phyloP scores from a whole-genome alignment of 2,113 vertebrate genomes.

The Gobio gobio region DNA sequence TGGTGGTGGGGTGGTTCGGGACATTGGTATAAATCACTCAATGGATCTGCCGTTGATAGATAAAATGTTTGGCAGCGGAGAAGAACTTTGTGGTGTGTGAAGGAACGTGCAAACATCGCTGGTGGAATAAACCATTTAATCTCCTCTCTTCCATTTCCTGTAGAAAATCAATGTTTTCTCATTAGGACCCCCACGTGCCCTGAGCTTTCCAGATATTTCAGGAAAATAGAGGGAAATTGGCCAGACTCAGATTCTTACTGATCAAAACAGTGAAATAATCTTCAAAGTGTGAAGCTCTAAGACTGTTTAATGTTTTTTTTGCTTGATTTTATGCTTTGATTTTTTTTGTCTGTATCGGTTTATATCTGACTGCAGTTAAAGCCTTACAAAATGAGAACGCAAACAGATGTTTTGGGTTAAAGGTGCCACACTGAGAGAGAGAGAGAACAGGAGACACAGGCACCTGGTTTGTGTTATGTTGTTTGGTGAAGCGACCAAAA shows the following conservation, averaged over 20 bases:
- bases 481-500: slow-evolving; percentile 18
- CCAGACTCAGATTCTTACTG: background rate
- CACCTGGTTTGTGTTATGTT: slow-evolving; percentile 35
- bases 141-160: slow-evolving; percentile 1
- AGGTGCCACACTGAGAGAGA: slow-evolving; percentile 6
- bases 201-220: slow-evolving; percentile 23
- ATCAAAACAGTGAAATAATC: slow-evolving; percentile 14
- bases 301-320: background rate
- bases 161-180: slow-evolving; percentile 28
- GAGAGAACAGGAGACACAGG: background rate
- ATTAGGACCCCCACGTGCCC: background rate
- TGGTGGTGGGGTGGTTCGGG: background rate
- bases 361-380: slow-evolving; percentile 16
- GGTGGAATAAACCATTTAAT: slow-evolving; percentile 42
- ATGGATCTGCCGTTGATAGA: slow-evolving; percentile 24
- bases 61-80: slow-evolving; percentile 44
- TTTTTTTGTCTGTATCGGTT: background rate
- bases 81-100: slow-evolving; percentile 29
- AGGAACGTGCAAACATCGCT: slow-evolving; percentile 46
- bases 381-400: slow-evolving; percentile 20
- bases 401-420: slow-evolving; percentile 28
- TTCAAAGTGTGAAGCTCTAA: background rate
- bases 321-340: slow-evolving; percentile 12
- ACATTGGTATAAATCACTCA: slow-evolving; percentile 46
- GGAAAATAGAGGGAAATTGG: background rate